These are phyloP conservation scores for Lepus americanus DNA, from an alignment of 2,113 vertebrate genomes.

Conservation along the genomic window DNA sequence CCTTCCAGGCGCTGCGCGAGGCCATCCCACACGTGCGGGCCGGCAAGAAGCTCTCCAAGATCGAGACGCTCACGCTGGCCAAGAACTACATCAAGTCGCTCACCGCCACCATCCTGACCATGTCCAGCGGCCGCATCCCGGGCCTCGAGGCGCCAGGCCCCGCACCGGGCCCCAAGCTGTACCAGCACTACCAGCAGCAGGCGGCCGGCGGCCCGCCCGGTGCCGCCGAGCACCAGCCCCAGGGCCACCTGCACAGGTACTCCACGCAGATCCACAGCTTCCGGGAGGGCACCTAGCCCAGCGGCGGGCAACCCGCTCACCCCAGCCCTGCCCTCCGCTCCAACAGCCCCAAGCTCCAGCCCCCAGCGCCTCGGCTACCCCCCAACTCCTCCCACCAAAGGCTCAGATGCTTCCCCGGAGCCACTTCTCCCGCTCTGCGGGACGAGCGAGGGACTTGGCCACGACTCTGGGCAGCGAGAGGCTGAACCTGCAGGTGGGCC, in stretches of 20 bases:
- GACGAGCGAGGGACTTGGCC: neutral
- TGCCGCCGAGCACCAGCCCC: slow-evolving; percentile 87
- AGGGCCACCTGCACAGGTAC: slow-evolving; percentile 91
- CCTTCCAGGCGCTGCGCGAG: slow-evolving; percentile 96
- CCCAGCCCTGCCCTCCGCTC: neutral
- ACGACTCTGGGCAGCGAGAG: neutral
- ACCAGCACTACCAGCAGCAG: slow-evolving; percentile 94
- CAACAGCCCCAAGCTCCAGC: fast-evolving
- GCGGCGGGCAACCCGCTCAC: neutral
- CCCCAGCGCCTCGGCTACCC: neutral
- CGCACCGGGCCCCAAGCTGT: slow-evolving; percentile 87
- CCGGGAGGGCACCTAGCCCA: slow-evolving; percentile 87
- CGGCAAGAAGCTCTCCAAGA: slow-evolving; percentile 98
- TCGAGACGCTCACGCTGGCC: slow-evolving; percentile 97
- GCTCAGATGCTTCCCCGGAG: neutral
- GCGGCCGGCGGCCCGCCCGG: slow-evolving; percentile 79
- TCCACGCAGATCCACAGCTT: slow-evolving; percentile 92
- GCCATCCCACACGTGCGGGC: slow-evolving; percentile 96
- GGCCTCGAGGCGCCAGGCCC: slow-evolving; percentile 84
- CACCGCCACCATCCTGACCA: slow-evolving; percentile 95
- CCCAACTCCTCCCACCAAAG: neutral
- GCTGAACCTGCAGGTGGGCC: neutral
- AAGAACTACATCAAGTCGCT: slow-evolving; percentile 99
- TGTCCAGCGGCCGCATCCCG: slow-evolving; percentile 92
- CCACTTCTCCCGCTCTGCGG: neutral